Base-by-base conservation (phyloP, 2,888 invertebrate genomes). In the Callyntrura guangdongensis region DNA sequence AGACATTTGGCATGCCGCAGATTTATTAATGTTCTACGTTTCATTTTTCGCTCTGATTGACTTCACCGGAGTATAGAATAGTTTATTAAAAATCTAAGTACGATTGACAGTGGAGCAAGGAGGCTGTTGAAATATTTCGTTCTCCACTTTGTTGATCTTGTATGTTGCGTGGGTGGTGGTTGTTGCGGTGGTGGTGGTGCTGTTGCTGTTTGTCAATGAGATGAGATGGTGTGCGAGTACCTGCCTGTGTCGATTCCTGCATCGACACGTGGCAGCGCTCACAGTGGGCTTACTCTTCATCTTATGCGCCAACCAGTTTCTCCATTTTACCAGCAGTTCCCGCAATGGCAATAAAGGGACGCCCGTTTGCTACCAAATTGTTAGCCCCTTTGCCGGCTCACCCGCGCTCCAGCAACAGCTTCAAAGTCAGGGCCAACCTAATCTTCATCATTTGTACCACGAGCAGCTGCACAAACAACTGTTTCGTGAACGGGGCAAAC, bases 141-240 rank as follows among this genome's bases (percentile, higher is more conserved):
- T 64, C 14, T 64, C 27, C 72, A 74, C 45, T 11, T 74, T 27
- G 25, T 79, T 74, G 14, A n/a, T 81, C 14, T 81, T 81, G 36
- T 81, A 81, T 81, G 81, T 61, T 61, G 81, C 81, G 81, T 81
- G 59, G 36, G 81, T 81, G 81, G 81, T 22, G 36, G 17, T 81
- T 22, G 56, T 36, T 20, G 79, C 53, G 79, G 79, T 11, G 17
- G 36, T 72, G 72, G 25, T 72, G 72, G 72, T 72, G 27, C 45
- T 81, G 61, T 77, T 77, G 77, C 49, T 77, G 77, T 77, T 77
- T 14, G 81, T 59, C 36, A 81, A 81, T 81, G 81, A 81, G 81
- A 93, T 93, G 92, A 92, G 93, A 93, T 93, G 93, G 93, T 93
- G 93, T 84, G 91, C 90, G 17, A 91, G 92, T 82, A 93, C 89